Base-by-base conservation (phyloP, 1,140 invertebrate genomes). In the Drosophila bocqueti region DNA sequence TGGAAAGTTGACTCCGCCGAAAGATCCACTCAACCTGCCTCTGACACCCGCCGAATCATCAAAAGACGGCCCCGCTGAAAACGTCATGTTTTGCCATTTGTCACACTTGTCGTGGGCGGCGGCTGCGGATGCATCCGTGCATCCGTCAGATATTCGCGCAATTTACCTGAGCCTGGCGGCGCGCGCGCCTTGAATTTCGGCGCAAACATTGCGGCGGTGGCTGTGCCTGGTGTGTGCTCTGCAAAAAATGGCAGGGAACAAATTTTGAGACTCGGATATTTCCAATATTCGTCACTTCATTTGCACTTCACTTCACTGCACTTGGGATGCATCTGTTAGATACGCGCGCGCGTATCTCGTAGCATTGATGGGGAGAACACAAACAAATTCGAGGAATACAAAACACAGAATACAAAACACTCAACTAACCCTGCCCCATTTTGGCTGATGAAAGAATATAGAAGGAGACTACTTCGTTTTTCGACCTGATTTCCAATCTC, bases 101-200 rank as follows among this genome's bases (percentile, higher is more conserved):
- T 71, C 46, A 83, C 69, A 61, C 49, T 67, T 65, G 46, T 73
- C 43, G 45, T 38, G 36, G 43, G 24, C 60, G 34, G 15, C 29
- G 63, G n/a, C 24, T 45, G 10, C 24, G 34, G 34, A 21, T 81
- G 74, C 74, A 81, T 81, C 63, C 46, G 24, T 31, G 58, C 62
- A 55, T 74, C 64, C 64, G 64, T 9, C 65, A 52, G 66, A 50
- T 68, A 26, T 29, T 38, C 52, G 57, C 36, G 21, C 40, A 7
- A 67, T 94, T 90, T 96, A 96, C 96, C 96, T 96, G 95, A 94
- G 67, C 92, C 92, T 82, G 95, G 95, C 52, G 95, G 94, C 79
- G 96, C 95, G 82, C 95, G 96, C 83, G 96, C 96, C 94, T 96
- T 96, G 94, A 96, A 96, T 92, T 95, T 96, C 72, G 96, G 96